phyloP scores from a whole-genome alignment of 2,113 vertebrate genomes.

The Heteronetta atricapilla region DNA sequence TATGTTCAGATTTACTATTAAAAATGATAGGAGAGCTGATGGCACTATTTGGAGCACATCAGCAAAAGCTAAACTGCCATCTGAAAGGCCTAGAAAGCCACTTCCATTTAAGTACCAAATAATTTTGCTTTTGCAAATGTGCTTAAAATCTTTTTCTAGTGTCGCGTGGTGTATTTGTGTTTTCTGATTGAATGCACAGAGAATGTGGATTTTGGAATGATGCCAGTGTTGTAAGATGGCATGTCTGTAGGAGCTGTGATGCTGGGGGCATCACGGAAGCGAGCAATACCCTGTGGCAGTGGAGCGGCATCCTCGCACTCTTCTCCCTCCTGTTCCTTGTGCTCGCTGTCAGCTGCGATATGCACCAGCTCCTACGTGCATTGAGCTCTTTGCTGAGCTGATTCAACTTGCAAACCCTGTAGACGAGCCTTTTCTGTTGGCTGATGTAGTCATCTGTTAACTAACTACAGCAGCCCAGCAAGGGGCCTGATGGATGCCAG shows the following conservation, averaged over 20 bases:
- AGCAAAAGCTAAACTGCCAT: not conserved
- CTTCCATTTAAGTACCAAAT: not conserved
- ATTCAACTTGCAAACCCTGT: not conserved
- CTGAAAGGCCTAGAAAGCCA: not conserved
- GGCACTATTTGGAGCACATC: not conserved
- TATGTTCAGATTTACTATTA: not conserved
- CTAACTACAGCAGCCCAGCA: not conserved
- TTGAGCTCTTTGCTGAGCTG: not conserved
- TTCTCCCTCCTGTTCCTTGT: not conserved
- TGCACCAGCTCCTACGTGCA: fast-evolving
- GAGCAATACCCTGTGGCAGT: not conserved
- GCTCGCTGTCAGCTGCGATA: not conserved
- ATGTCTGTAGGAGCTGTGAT: not conserved
- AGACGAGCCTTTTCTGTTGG: not conserved
- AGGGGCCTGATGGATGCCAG: not conserved
- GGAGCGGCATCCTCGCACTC: fast-evolving
- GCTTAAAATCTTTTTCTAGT: not conserved
- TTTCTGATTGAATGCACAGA: not conserved
- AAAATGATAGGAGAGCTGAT: not conserved
- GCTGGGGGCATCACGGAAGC: too few species aligned
- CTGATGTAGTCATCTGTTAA: not conserved
- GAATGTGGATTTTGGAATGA: not conserved
- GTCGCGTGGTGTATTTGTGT: not conserved
- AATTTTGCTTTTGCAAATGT: not conserved
- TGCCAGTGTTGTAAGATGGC: not conserved